Base-by-base conservation (phyloP, 2,888 invertebrate species). In the Philaethria dido region DNA sequence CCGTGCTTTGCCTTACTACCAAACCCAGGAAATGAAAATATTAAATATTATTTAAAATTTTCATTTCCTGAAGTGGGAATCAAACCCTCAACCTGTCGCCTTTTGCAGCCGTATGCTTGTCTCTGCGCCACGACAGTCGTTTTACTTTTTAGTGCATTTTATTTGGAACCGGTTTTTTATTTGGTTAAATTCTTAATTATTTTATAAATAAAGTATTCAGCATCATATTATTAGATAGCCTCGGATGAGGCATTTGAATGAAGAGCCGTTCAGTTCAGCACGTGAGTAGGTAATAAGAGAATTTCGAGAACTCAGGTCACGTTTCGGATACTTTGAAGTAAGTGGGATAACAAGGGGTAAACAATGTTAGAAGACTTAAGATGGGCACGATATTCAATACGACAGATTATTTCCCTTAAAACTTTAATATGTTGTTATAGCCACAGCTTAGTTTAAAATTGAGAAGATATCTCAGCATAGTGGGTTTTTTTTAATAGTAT, bases 301-400 rank as follows among this genome's bases (percentile, higher is more conserved):
- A 66, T 62, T 48, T 72, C 61, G 45, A 66, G 66, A 64, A 79
- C 72, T 65, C 76, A 16, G 70, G 73, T 73, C 80, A 80, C 80
- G 80, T 80, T 72, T 69, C 66, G 63, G 72, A 67, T 75, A 72
- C 74, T 71, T 66, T 61, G 71, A 75, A 75, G 74, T 75, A 78
- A 77, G 76, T 75, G 71, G 74, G 74, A 76, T 79, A 76, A 72
- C 75, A 72, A 70, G 66, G 72, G 74, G 73, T 73, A 75, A 77
- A 77, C 73, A 74, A 48, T 59, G 69, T 65, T 59, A 69, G 63
- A 69, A 64, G 42, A 39, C 62, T 69, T 62, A 45, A 54, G 45
- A 36, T 42, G 36, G 22, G 22, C 57, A 60, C 14, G 45, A 60
- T 60, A 47, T 45, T 33, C 44, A 47, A 57, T 59, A 39, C 39